These are phyloP conservation scores for Sarcophaga rosellei DNA, from an alignment of 2,888 invertebrate genomes.

Conservation along the genomic window DNA sequence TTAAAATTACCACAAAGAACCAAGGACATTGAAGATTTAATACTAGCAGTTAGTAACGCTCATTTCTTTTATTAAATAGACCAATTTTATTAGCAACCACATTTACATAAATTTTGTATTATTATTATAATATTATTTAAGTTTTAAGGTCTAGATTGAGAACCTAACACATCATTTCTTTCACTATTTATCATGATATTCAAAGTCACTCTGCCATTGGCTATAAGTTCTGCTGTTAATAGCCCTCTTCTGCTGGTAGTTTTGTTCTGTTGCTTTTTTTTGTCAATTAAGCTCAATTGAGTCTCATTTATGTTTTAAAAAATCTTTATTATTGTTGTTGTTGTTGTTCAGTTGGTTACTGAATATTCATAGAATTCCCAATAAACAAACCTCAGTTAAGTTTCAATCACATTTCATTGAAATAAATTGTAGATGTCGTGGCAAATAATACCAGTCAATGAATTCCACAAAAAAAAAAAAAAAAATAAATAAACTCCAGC, in stretches of 20 bases:
- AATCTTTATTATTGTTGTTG: constrained; percentile 6
- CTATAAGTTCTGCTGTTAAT: neutral
- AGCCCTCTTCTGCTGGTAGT: neutral
- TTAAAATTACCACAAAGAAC: too few species aligned
- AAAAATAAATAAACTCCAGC: neutral
- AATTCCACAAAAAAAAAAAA: neutral
- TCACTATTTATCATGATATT: too few species aligned
- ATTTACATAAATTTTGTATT: too few species aligned
- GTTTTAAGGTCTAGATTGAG: neutral
- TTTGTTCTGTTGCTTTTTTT: constrained; percentile 38
- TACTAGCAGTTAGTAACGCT: too few species aligned
- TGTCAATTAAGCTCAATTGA: constrained; percentile 62
- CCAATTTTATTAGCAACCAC: too few species aligned
- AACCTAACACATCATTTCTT: too few species aligned
- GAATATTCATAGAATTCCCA: constrained; percentile 20
- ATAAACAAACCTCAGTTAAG: constrained; percentile 34
- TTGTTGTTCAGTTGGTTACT: neutral
- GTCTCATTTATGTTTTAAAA: constrained; percentile 43
- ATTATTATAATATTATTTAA: too few species aligned
- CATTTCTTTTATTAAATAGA: too few species aligned
- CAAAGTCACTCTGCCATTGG: neutral
- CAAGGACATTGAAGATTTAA: too few species aligned
- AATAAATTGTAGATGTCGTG: constrained; percentile 70
- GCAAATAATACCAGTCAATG: neutral
- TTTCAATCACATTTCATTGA: constrained; percentile 69